Conservation (phyloP, 2,113 vertebrate species). For the Gallinago paraguaiae region DNA sequence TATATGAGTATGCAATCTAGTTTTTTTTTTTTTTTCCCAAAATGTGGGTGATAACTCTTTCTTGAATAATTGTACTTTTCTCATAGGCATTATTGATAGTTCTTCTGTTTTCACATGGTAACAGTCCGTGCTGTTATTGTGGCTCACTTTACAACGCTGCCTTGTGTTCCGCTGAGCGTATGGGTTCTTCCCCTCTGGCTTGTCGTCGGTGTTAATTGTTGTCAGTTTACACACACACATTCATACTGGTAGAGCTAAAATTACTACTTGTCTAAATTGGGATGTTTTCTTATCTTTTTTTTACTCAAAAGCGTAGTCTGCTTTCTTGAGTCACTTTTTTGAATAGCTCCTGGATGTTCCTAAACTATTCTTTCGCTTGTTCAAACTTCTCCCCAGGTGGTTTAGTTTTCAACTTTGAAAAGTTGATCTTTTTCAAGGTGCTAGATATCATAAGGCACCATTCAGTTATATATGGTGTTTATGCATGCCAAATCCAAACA, state of each 20-base stretch:
- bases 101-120: background rate
- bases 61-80: background rate
- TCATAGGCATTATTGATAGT: background rate
- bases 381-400: background rate
- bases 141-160: background rate
- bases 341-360: background rate
- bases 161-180: background rate
- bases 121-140: background rate
- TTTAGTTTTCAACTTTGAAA: background rate
- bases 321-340: background rate
- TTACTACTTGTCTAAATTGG: background rate
- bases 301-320: background rate
- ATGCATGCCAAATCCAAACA: background rate
- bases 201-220: background rate
- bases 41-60: background rate
- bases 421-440: background rate
- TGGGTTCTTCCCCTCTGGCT: background rate
- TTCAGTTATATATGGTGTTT: background rate
- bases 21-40: background rate
- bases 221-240: background rate
- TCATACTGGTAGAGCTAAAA: background rate
- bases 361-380: background rate
- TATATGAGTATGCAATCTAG: background rate
- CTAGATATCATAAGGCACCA: background rate
- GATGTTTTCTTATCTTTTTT: background rate